Evolutionary conservation across 2,888 invertebrate species (phyloP).

Genomic region (Saturnia japonica): DNA sequence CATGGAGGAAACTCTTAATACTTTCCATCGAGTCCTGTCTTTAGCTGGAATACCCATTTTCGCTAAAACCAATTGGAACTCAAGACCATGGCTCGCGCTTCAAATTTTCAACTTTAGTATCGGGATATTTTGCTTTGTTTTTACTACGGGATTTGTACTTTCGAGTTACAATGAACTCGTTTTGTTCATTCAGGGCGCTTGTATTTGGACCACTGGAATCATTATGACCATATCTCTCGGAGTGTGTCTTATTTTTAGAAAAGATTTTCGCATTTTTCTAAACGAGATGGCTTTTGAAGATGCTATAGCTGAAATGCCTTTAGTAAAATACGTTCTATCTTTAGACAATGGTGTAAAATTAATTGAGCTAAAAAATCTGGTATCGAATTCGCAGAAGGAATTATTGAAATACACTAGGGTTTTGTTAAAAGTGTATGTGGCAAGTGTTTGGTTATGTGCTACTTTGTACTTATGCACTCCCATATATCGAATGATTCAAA

Average conservation of each 20-base stretch:
- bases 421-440: slow-evolving; percentile 56
- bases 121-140: slow-evolving; percentile 57
- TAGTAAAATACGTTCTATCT: slow-evolving; percentile 47
- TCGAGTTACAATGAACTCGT: slow-evolving; percentile 47
- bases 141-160: slow-evolving; percentile 60
- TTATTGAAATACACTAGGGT: slow-evolving; percentile 52
- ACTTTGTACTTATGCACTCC: slow-evolving; percentile 63
- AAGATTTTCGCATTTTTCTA: slow-evolving; percentile 55
- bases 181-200: slow-evolving; percentile 67
- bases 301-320: slow-evolving; percentile 56
- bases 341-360: slow-evolving; percentile 39
- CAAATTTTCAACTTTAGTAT: slow-evolving; percentile 61
- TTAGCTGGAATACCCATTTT: slow-evolving; percentile 64
- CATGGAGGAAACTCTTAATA: slow-evolving; percentile 59
- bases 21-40: slow-evolving; percentile 59
- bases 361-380: slow-evolving; percentile 52
- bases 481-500: slow-evolving; percentile 56
- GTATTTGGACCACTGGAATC: slow-evolving; percentile 69
- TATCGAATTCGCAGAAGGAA: slow-evolving; percentile 52
- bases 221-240: slow-evolving; percentile 66
- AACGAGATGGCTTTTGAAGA: slow-evolving; percentile 63
- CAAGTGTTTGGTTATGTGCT: slow-evolving; percentile 53
- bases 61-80: slow-evolving; percentile 52
- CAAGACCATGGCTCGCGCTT: slow-evolving; percentile 52
- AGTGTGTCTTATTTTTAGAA: slow-evolving; percentile 58